These are phyloP conservation scores for Calcarius ornatus DNA, from an alignment of 2,113 vertebrate genomes.

Conservation along the genomic window DNA sequence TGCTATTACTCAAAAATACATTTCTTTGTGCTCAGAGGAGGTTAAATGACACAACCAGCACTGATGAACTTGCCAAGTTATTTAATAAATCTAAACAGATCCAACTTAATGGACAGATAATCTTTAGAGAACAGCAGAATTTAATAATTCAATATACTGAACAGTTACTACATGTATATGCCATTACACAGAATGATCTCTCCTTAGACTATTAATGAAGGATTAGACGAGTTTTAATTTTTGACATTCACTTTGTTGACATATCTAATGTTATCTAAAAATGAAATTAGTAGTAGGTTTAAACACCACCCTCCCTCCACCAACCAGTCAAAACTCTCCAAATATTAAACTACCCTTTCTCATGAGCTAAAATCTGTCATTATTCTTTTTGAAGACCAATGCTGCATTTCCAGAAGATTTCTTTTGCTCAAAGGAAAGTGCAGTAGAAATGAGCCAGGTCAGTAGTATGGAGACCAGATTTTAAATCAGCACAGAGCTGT, in stretches of 20 bases:
- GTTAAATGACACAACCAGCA: not conserved
- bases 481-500: not conserved
- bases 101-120: conserved; percentile 28
- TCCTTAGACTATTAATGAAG: not conserved
- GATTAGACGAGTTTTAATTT: not conserved
- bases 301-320: not conserved
- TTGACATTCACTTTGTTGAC: not conserved
- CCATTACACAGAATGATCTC: not conserved
- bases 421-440: not conserved
- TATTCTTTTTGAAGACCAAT: not conserved
- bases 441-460: not conserved
- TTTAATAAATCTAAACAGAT: not conserved
- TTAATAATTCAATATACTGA: not conserved
- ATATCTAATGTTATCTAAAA: not conserved
- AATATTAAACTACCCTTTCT: not conserved
- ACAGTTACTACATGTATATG: not conserved
- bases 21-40: not conserved
- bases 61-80: not conserved
- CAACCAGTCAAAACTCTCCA: not conserved
- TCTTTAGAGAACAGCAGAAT: not conserved
- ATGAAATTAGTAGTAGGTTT: not conserved
- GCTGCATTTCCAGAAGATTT: not conserved
- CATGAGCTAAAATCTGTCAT: not conserved
- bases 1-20: not conserved
- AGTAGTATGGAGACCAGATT: not conserved